These are phyloP conservation scores for Myotis brandtii DNA, from an alignment of 2,113 vertebrate genomes.

Conservation along the genomic window DNA sequence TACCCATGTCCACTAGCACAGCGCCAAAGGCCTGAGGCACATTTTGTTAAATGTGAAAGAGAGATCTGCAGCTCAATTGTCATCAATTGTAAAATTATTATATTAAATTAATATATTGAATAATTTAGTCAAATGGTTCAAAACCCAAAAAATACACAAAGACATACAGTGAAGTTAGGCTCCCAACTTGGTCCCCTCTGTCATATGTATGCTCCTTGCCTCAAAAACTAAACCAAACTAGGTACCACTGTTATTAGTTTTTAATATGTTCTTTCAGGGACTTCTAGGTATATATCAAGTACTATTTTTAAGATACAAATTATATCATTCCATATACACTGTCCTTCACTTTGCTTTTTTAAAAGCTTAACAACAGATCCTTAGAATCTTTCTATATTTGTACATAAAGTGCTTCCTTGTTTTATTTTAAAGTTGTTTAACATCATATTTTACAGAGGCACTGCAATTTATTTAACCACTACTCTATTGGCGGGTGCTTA, in stretches of 20 bases:
- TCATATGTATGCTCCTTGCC: not conserved
- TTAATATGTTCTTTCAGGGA: not conserved
- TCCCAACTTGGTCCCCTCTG: not conserved
- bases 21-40: not conserved
- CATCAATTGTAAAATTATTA: not conserved
- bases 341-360: not conserved
- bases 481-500: not conserved
- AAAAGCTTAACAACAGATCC: not conserved
- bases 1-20: not conserved
- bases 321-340: not conserved
- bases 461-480: not conserved
- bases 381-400: not conserved
- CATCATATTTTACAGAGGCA: not conserved
- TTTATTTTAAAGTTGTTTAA: not conserved
- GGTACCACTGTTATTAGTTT: not conserved
- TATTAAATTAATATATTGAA: not conserved
- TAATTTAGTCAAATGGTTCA: not conserved
- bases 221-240: not conserved
- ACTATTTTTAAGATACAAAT: not conserved
- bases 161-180: not conserved
- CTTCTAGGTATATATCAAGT: not conserved
- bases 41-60: not conserved
- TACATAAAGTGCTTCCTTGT: not conserved
- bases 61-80: not conserved
- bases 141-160: not conserved